Conservation (phyloP, 2,113 vertebrate species). For the Zosterops hypoxanthus region DNA sequence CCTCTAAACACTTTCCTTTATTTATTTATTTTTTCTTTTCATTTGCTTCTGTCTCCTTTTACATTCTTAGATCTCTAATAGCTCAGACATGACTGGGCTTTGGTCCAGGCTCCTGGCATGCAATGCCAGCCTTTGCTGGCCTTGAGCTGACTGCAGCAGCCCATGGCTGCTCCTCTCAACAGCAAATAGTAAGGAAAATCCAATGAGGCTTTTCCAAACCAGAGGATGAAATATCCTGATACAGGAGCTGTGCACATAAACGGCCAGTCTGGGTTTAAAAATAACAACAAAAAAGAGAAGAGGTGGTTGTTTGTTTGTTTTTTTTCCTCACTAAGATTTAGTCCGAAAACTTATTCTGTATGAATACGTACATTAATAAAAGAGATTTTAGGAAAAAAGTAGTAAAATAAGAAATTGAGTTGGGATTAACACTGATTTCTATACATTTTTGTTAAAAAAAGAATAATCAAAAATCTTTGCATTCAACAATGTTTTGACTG, state of each 20-base stretch:
- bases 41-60: slow-evolving; percentile 41
- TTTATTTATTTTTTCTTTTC: slow-evolving; percentile 46
- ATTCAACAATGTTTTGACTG: background rate
- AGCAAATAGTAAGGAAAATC: background rate
- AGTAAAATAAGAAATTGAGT: background rate
- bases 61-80: slow-evolving; percentile 30
- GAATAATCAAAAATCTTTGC: background rate
- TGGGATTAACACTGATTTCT: background rate
- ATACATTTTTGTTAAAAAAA: background rate
- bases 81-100: slow-evolving; percentile 3
- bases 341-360: background rate
- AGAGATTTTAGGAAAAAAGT: background rate
- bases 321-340: background rate
- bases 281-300: background rate
- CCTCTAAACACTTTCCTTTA: background rate
- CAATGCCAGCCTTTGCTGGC: background rate
- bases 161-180: background rate
- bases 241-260: background rate
- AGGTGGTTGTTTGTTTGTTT: background rate
- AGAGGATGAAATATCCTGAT: background rate
- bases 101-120: background rate
- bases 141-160: background rate
- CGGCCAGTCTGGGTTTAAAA: background rate
- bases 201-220: background rate
- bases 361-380: background rate